Conservation (phyloP, 2,113 vertebrate species). For the Felis catus region DNA sequence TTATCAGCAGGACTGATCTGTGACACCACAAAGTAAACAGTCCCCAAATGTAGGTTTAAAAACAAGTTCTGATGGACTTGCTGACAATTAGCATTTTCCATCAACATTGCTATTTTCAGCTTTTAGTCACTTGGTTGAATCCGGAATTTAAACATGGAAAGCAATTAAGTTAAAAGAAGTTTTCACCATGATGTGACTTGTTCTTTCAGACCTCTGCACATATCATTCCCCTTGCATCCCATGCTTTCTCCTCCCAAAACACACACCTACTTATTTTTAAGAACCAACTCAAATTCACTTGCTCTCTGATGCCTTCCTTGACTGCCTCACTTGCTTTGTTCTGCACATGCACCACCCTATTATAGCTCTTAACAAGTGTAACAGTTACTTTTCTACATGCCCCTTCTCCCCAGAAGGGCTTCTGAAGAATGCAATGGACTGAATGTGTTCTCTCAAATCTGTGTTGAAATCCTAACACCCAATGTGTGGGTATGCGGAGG, state of each 20-base stretch:
- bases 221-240: not conserved
- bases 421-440: not conserved
- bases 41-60: not conserved
- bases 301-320: not conserved
- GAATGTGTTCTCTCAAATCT: not conserved
- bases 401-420: not conserved
- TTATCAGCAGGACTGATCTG: not conserved
- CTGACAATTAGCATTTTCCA: not conserved
- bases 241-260: not conserved
- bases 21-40: not conserved
- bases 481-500: not conserved
- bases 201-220: not conserved
- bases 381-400: not conserved
- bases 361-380: not conserved
- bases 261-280: not conserved
- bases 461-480: not conserved
- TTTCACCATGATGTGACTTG: not conserved
- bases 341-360: not conserved
- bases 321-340: not conserved
- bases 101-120: not conserved
- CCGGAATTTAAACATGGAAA: not conserved
- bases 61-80: not conserved
- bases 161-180: not conserved
- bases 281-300: not conserved
- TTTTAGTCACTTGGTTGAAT: slow-evolving; percentile 8